Evolutionary conservation across 2,888 invertebrate species (phyloP), one percentile per base, ranked within the genome.

Genomic region (Chymomyza caudatula): DNA sequence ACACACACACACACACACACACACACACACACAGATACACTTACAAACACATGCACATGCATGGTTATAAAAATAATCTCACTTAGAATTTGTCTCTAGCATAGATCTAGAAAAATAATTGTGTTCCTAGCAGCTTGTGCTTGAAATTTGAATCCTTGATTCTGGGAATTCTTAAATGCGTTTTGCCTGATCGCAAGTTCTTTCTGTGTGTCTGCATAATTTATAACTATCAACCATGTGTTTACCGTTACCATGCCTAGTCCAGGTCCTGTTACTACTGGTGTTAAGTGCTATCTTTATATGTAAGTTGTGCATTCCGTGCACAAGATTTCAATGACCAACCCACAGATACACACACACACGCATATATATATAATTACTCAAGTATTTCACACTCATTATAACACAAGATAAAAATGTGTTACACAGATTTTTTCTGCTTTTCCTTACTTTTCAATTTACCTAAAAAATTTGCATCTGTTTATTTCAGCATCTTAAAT

Each of bases 31-130:
- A 66, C 22, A 62, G 44, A 59, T 0, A 25, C 43, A 51, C 17
- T 60, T 13, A 54, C 17, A 25, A 25, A 23, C 2, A 62, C 20
- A 52, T 6, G 42, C 49, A 25, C 29, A 13, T 25, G 22, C 44
- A n/a, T 70, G 74, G 84, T 77, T 85, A 85, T 82, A 85, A 82
- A 82, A 82, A 83, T 82, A 82, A 82, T 82, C 86, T 83, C 70
- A 85, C 77, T 85, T 82, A 85, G n/a, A n/a, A n/a, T 85, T 84
- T 80, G 80, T 80, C 80, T 82, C 79, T 60, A 63, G 42, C n/a
- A n/a, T 58, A 60, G 47, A 47, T 4, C 47, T 47, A 17, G 19
- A 47, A 47, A 17, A 47, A 17, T 47, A 47, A 17, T 47, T 47
- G 13, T 17, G 15, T 5, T 17, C 19, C n/a, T 47, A 17, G 47